Evolutionary conservation across 1,140 invertebrate genomes (phyloP).

Genomic region (Pissodes strobi): DNA sequence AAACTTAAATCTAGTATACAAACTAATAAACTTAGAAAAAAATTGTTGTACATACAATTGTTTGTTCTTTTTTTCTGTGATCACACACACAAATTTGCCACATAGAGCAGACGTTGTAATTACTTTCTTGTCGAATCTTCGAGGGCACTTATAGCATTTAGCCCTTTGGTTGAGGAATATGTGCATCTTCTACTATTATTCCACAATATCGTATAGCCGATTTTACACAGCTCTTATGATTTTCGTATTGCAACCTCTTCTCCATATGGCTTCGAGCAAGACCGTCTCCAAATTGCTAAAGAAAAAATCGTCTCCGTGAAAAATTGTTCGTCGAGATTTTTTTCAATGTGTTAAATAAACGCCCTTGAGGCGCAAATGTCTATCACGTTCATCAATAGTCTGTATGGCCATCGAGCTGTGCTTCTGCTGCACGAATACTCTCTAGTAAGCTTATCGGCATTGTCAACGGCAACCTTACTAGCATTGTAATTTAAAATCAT

Average conservation of each 20-base stretch:
- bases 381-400: conserved; percentile 38
- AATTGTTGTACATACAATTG: background rate
- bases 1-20: too few relatives aligned
- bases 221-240: conserved; percentile 9
- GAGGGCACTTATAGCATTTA: conserved; percentile 20
- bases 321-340: conserved; percentile 24
- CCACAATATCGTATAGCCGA: conserved; percentile 26
- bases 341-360: conserved; percentile 24
- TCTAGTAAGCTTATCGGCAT: conserved; percentile 24
- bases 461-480: conserved; percentile 28
- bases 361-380: too few relatives aligned
- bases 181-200: background rate
- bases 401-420: conserved; percentile 35
- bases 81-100: conserved; percentile 25
- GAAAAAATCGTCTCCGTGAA: conserved; percentile 14
- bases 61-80: conserved; percentile 3
- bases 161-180: conserved; percentile 6
- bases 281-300: conserved; percentile 20
- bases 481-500: conserved; percentile 32
- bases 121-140: conserved; percentile 8
- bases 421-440: conserved; percentile 29
- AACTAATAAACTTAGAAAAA: too few relatives aligned
- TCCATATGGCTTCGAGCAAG: conserved; percentile 23
- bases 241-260: conserved; percentile 13
- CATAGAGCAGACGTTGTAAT: conserved; percentile 15